A percentile compares a stretch with the other conserved stretches of the same genome.
phyloP scores from a whole-genome alignment of 2,888 invertebrate species.

The Harpalus rufipes region DNA sequence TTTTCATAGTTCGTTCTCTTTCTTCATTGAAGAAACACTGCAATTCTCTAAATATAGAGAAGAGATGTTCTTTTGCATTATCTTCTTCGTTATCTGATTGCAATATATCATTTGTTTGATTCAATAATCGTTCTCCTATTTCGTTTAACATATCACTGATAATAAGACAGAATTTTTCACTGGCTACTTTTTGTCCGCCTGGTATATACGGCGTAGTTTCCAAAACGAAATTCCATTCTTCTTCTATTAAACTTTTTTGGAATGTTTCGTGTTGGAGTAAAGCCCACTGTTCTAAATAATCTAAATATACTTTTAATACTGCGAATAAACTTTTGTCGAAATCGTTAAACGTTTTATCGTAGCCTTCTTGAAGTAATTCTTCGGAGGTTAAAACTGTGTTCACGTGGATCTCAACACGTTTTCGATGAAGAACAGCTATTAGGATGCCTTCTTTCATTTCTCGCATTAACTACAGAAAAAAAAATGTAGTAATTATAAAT shows the following conservation, averaged over 20 bases:
- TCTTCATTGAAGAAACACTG: conserved; percentile 89
- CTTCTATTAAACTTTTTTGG: conserved; percentile 88
- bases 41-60: conserved; percentile 86
- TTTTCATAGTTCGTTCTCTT: conserved; percentile 88
- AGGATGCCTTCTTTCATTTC: conserved; percentile 94
- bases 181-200: conserved; percentile 86
- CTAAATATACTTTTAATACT: conserved; percentile 85
- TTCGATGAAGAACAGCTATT: conserved; percentile 89
- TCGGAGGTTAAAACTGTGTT: conserved; percentile 80
- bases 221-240: conserved; percentile 93
- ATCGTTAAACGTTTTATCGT: conserved; percentile 82
- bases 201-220: conserved; percentile 87
- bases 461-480: conserved; percentile 83
- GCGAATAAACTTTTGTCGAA: conserved; percentile 89
- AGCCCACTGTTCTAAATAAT: conserved; percentile 92
- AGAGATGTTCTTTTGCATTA: conserved; percentile 77
- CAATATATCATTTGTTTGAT: conserved; percentile 76
- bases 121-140: conserved; percentile 77
- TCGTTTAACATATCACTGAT: conserved; percentile 77
- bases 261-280: conserved; percentile 82
- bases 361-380: conserved; percentile 77
- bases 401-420: conserved; percentile 85
- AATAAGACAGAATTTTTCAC: conserved; percentile 85
- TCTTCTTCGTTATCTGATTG: conserved; percentile 73
- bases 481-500: no score